A percentile compares a stretch with the other conserved stretches of the same genome.
Evolutionary conservation across 2,113 vertebrate species (phyloP).

Genomic region (Pangasianodon gigas): DNA sequence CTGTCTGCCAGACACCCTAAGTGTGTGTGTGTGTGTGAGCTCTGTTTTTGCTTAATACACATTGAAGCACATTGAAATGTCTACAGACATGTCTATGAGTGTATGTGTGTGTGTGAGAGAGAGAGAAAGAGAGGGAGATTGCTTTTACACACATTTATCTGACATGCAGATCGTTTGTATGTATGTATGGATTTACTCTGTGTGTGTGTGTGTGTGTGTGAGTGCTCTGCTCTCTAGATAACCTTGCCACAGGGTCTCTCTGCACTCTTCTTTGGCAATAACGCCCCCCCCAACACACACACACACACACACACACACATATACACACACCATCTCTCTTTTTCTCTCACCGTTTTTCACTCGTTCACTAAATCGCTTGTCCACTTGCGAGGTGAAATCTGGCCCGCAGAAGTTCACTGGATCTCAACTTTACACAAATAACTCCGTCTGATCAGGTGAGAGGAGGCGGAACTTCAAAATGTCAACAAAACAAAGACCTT

Average conservation of each 20-base stretch:
- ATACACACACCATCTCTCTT: conserved; percentile 73
- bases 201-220: conserved; percentile 5
- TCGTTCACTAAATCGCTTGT: not conserved
- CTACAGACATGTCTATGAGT: not conserved
- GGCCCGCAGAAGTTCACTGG: not conserved
- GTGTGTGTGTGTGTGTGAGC: conserved; percentile 7
- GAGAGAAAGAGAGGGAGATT: conserved; percentile 3
- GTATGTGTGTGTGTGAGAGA: not conserved
- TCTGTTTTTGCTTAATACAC: not conserved
- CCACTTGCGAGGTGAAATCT: not conserved
- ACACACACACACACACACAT: not conserved
- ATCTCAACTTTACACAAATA: not conserved
- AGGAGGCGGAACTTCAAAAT: not conserved
- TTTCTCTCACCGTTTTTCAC: conserved; percentile 87
- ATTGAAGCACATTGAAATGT: not conserved
- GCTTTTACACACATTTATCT: conserved; percentile 22
- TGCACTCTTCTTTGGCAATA: conserved; percentile 20
- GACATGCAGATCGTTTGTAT: conserved; percentile 24
- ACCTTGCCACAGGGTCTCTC: conserved; percentile 97
- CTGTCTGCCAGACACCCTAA: conserved; percentile 19
- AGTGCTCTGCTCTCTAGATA: conserved; percentile 91
- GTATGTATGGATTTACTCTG: conserved; percentile 20
- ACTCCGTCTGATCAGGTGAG: not conserved
- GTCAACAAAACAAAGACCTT: not conserved
- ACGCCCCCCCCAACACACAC: not conserved